phyloP scores from a whole-genome alignment of 2,888 invertebrate species.

The Tenthredo notha region DNA sequence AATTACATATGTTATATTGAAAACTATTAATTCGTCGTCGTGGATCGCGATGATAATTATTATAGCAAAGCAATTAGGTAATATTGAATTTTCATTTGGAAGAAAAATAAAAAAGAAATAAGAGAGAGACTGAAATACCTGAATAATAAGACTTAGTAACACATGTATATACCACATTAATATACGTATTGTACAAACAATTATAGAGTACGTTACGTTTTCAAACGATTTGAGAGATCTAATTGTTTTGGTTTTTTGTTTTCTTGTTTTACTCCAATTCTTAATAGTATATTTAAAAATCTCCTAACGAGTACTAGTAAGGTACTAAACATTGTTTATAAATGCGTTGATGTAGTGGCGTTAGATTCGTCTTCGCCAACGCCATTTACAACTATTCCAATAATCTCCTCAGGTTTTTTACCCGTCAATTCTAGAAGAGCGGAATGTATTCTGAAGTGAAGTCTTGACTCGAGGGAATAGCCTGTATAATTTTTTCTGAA shows the following conservation, averaged over 20 bases:
- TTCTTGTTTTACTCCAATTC: not conserved
- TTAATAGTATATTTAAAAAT: not conserved
- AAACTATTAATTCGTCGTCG: not conserved
- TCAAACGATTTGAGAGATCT: not conserved
- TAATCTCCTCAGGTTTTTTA: slow-evolving; percentile 66
- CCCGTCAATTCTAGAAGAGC: slow-evolving; percentile 80
- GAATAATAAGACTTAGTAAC: too few relatives aligned
- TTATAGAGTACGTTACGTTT: not conserved
- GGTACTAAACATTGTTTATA: not conserved
- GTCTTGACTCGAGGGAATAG: slow-evolving; percentile 91
- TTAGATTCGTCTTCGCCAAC: slow-evolving; percentile 15
- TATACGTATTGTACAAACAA: too few relatives aligned
- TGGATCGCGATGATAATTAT: not conserved
- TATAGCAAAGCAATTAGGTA: not conserved
- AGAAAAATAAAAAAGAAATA: too few relatives aligned
- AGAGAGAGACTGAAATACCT: not conserved
- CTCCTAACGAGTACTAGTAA: not conserved
- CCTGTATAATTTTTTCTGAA: slow-evolving; percentile 92
- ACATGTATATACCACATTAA: not conserved
- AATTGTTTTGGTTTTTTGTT: not conserved
- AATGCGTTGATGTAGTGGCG: slow-evolving; percentile 14
- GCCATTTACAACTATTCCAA: slow-evolving; percentile 1
- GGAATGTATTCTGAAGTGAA: slow-evolving; percentile 94
- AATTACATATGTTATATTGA: not conserved
- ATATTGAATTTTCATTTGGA: not conserved